These are phyloP conservation scores for Malurus alboscapulatus DNA, from an alignment of 2,113 vertebrate genomes.

Conservation along the genomic window DNA sequence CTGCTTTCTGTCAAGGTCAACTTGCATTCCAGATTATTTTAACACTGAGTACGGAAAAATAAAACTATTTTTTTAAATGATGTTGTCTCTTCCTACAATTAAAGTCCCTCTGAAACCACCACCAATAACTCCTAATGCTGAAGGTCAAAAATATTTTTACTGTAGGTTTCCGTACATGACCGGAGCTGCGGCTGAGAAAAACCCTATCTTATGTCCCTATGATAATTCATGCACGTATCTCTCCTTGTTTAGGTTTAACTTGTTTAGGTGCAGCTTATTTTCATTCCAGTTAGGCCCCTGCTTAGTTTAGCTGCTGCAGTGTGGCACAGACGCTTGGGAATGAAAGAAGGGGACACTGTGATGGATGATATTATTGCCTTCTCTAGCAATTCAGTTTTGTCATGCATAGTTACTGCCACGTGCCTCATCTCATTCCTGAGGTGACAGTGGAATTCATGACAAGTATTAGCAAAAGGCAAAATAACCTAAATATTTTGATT, in stretches of 20 bases:
- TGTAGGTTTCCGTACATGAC: background rate
- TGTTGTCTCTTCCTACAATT: background rate
- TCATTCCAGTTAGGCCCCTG: background rate
- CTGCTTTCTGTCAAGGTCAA: background rate
- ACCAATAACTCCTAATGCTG: background rate
- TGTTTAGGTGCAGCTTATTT: background rate
- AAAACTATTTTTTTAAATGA: conserved; percentile 30
- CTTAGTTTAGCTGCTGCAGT: background rate
- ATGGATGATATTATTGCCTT: background rate
- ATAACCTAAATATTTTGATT: background rate
- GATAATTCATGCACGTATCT: background rate
- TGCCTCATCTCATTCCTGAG: background rate
- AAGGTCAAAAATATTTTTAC: background rate
- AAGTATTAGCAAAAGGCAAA: background rate
- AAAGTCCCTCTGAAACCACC: background rate
- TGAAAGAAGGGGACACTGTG: background rate
- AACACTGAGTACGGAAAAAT: background rate
- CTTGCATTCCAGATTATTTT: background rate
- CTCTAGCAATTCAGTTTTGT: background rate
- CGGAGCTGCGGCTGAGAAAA: background rate
- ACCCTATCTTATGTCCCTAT: background rate
- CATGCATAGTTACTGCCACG: background rate
- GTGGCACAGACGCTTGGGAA: background rate
- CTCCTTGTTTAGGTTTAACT: background rate
- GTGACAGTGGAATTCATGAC: background rate